Evolutionary conservation across 2,888 invertebrate species (phyloP).

Genomic region (Erannis defoliaria): DNA sequence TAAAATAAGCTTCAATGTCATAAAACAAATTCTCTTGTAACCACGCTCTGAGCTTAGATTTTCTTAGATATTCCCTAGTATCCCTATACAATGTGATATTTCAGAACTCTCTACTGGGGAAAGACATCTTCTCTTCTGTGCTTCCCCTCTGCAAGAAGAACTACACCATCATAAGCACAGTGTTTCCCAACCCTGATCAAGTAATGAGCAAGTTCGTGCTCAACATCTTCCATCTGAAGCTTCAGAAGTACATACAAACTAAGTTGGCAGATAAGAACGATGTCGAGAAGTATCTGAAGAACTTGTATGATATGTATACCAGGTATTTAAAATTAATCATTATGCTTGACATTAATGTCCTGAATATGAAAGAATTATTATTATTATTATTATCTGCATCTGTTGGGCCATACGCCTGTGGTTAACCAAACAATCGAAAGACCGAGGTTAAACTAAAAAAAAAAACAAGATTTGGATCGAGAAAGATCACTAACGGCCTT

Average conservation of each 20-base stretch:
- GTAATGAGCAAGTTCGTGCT: slow-evolving; percentile 99
- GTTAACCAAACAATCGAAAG: no score
- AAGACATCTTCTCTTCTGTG: slow-evolving; percentile 96
- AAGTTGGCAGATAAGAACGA: slow-evolving; percentile 93
- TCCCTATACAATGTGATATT: slow-evolving; percentile 48
- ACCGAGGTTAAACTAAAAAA: no score
- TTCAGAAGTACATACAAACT: slow-evolving; percentile 94
- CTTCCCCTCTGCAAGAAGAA: slow-evolving; percentile 96
- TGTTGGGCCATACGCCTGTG: no score
- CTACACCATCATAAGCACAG: slow-evolving; percentile 93
- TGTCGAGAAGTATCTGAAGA: slow-evolving; percentile 95
- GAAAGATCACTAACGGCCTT: no score
- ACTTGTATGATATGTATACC: slow-evolving; percentile 95
- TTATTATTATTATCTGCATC: no score
- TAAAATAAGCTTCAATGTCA: no score
- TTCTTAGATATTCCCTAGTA: no score
- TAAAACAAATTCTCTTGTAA: no score
- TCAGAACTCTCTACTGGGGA: slow-evolving; percentile 93
- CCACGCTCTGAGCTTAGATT: no score
- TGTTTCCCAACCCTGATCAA: slow-evolving; percentile 98
- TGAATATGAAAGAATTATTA: background rate
- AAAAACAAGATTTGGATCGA: no score
- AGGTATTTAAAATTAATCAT: slow-evolving; percentile 84
- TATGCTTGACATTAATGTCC: background rate
- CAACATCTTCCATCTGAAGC: slow-evolving; percentile 96